A percentile compares a stretch with the other conserved stretches of the same genome.
phyloP scores from a whole-genome alignment of 2,113 vertebrate genomes.

The Syrmaticus mikado region DNA sequence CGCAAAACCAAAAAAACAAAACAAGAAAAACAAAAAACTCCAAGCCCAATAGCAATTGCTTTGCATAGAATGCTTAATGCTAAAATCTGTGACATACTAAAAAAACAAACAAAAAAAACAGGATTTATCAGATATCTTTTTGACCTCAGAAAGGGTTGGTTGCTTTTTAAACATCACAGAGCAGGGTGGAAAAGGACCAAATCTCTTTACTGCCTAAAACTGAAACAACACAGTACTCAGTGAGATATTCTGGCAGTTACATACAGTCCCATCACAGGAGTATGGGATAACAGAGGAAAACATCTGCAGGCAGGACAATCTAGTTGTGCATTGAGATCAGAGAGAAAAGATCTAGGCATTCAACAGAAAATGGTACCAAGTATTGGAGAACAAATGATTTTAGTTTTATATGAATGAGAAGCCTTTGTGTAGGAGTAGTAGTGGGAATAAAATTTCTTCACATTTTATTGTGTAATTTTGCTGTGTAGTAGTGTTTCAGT shows the following conservation, averaged over 20 bases:
- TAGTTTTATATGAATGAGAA: conserved; percentile 12
- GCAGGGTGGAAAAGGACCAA: neutral
- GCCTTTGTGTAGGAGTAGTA: conserved; percentile 59
- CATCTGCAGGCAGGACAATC: neutral
- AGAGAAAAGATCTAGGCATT: neutral
- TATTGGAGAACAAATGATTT: neutral
- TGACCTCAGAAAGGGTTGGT: neutral
- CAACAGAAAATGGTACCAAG: neutral
- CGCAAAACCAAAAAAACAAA: neutral
- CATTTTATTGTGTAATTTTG: conserved; percentile 73
- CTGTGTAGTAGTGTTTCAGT: conserved; percentile 64
- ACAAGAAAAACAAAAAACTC: neutral
- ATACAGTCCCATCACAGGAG: neutral
- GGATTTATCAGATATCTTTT: neutral
- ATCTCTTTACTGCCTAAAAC: neutral
- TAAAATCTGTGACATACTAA: neutral
- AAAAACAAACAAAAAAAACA: too few species aligned
- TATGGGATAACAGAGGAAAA: neutral
- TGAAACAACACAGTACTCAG: neutral
- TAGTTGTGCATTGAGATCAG: neutral
- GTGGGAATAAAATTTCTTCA: conserved; percentile 69
- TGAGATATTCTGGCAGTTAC: neutral
- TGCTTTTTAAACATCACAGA: conserved; percentile 6
- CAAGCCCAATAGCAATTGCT: neutral
- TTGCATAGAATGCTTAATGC: neutral